Percentiles rank a stretch among this genome's conserved stretches.
Evolutionary conservation across 2,888 invertebrate genomes (phyloP).

Genomic region (Dione juno): DNA sequence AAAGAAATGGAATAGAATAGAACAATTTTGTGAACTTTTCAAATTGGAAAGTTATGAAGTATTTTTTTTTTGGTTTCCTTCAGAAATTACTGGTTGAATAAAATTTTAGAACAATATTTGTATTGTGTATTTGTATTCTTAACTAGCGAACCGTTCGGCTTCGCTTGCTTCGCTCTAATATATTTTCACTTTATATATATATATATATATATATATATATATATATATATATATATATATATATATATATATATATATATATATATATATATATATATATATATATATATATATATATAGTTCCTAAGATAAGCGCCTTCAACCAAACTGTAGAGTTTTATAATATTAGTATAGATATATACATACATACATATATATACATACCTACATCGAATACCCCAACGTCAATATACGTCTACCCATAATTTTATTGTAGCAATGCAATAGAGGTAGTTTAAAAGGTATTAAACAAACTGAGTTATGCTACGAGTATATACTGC

Average conservation of each 20-base stretch:
- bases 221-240: no score
- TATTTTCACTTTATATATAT: no score
- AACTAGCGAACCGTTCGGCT: no score
- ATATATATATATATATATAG: no score
- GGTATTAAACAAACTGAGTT: conserved; percentile 32
- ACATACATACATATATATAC: background rate
- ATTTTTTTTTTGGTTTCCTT: conserved; percentile 2
- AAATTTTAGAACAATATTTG: background rate
- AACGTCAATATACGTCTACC: conserved; percentile 7
- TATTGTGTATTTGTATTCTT: background rate
- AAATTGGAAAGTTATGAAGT: conserved; percentile 5
- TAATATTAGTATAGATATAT: background rate
- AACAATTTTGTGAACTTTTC: background rate
- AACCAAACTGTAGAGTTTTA: background rate
- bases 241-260: no score
- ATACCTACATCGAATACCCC: background rate
- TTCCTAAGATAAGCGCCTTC: background rate
- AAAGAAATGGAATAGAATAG: background rate
- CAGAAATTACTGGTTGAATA: background rate
- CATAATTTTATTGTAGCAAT: conserved; percentile 29
- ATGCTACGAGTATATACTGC: conserved; percentile 10
- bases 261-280: no score
- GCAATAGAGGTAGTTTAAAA: conserved; percentile 33
- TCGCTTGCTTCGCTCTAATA: no score
- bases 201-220: no score